phyloP scores from a whole-genome alignment of 2,888 invertebrate genomes.

The Escarpia spicata region DNA sequence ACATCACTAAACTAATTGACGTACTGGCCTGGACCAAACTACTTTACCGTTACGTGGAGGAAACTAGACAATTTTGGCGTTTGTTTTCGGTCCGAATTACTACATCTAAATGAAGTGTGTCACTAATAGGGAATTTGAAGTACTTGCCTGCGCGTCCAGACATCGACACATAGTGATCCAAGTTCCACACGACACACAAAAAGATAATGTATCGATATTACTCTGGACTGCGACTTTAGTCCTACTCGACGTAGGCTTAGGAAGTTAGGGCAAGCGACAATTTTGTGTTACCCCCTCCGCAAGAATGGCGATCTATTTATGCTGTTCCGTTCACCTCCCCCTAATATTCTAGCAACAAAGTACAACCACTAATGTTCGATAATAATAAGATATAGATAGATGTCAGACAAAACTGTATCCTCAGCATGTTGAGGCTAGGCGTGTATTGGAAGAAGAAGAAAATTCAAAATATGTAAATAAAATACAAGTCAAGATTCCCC shows the following conservation, averaged over 20 bases:
- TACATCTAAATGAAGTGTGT: background rate
- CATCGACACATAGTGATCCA: background rate
- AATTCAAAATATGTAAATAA: too few relatives aligned
- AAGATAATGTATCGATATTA: background rate
- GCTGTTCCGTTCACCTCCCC: background rate
- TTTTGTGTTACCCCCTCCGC: background rate
- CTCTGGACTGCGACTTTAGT: background rate
- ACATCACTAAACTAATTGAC: background rate
- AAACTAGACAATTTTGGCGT: background rate
- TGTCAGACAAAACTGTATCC: too few relatives aligned
- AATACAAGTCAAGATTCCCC: too few relatives aligned
- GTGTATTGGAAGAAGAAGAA: too few relatives aligned
- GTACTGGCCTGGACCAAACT: background rate
- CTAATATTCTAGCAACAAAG: background rate
- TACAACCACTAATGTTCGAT: too few relatives aligned
- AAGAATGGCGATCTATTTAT: background rate
- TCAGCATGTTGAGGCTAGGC: too few relatives aligned
- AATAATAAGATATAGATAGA: too few relatives aligned
- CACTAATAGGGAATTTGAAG: background rate
- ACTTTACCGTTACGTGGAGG: background rate
- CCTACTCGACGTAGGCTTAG: background rate
- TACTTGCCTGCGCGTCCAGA: conserved; percentile 3
- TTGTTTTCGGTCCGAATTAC: background rate
- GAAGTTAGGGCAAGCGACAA: too few relatives aligned
- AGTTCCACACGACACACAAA: background rate